Conservation (phyloP, 2,888 invertebrate genomes). For the Auanema freiburgensis region DNA sequence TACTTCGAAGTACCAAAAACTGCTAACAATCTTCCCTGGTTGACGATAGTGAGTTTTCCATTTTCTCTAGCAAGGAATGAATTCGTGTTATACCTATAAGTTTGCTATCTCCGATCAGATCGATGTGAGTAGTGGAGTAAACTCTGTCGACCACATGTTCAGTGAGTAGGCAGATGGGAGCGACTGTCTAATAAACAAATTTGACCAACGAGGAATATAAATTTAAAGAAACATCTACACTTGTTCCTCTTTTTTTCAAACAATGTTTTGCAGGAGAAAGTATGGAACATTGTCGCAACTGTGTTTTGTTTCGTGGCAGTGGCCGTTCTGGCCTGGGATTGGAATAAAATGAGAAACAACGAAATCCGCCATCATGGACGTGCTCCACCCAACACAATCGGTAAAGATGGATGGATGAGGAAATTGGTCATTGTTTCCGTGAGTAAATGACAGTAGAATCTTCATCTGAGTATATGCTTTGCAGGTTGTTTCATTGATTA, state of each 20-base stretch:
- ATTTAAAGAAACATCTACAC: too few relatives aligned
- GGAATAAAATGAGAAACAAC: not conserved
- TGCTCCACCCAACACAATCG: conserved; percentile 27
- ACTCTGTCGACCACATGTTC: conserved; percentile 7
- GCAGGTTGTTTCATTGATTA: too few relatives aligned
- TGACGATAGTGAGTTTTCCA: conserved; percentile 11
- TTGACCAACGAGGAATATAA: too few relatives aligned
- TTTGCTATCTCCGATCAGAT: too few relatives aligned
- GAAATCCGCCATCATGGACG: conserved; percentile 19
- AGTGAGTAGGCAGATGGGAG: not conserved
- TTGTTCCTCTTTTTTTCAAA: too few relatives aligned
- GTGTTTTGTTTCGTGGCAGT: conserved; percentile 9
- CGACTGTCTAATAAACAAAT: too few relatives aligned
- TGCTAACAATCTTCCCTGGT: conserved; percentile 18
- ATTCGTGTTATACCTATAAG: too few relatives aligned
- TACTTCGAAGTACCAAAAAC: conserved; percentile 18
- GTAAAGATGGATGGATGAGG: conserved; percentile 34
- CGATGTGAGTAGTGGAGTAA: not conserved
- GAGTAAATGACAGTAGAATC: conserved; percentile 7
- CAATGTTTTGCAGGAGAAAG: too few relatives aligned
- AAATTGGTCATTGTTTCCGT: conserved; percentile 33
- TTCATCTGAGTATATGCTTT: not conserved
- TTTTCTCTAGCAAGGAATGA: not conserved
- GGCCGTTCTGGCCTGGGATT: too few relatives aligned
- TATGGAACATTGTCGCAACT: not conserved